phyloP scores from a whole-genome alignment of 2,888 invertebrate species.

The Epinotia nisella region DNA sequence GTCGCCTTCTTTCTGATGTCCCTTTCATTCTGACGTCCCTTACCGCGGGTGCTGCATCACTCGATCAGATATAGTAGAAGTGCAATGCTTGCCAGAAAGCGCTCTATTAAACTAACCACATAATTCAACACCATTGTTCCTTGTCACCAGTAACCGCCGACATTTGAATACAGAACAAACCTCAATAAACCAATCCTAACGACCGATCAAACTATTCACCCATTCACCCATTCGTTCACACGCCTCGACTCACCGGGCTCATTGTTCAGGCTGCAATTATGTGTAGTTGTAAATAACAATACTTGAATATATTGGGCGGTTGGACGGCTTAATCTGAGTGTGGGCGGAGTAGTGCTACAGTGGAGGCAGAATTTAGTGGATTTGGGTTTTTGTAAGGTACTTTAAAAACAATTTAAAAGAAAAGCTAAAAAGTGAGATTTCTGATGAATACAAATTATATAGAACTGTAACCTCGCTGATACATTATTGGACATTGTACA shows the following conservation, averaged over 20 bases:
- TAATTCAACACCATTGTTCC: neutral
- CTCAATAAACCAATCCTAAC: conserved; percentile 40
- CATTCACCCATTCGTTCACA: conserved; percentile 46
- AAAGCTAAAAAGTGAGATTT: no score
- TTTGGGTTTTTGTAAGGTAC: neutral
- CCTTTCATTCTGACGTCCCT: no score
- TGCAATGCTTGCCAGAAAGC: neutral
- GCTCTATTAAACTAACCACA: neutral
- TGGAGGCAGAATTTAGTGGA: conserved; percentile 13
- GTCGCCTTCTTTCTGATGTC: no score
- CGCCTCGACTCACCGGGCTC: conserved; percentile 46
- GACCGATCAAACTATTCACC: conserved; percentile 44
- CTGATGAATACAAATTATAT: no score
- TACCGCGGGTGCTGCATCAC: no score
- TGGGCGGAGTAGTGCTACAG: conserved; percentile 38
- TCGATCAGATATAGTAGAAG: no score
- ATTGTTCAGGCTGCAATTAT: conserved; percentile 40
- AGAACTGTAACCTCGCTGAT: no score
- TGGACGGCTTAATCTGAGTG: conserved; percentile 50
- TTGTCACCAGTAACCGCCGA: conserved; percentile 25
- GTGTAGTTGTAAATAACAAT: conserved; percentile 51
- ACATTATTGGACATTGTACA: no score
- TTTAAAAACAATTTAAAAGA: no score
- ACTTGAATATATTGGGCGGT: conserved; percentile 44
- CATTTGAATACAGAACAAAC: conserved; percentile 42